phyloP scores from a whole-genome alignment of 2,797 vertebrate species.

The Parambassis ranga region DNA sequence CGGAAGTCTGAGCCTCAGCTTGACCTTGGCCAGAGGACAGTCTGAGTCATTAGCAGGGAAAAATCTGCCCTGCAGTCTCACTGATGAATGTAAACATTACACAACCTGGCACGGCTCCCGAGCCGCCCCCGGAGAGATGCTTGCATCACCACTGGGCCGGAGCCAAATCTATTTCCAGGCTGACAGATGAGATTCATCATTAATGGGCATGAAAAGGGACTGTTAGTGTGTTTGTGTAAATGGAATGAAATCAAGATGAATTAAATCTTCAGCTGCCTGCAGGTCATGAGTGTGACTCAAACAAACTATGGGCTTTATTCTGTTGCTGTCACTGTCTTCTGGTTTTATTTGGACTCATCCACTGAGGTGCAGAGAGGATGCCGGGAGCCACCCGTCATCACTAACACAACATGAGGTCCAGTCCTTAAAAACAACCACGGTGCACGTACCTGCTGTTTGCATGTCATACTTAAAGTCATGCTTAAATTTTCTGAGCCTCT shows the following conservation, averaged over 20 bases:
- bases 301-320: not conserved
- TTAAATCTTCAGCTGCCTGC: not conserved
- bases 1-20: slow-evolving; percentile 33
- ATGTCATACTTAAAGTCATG: too few species aligned
- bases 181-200: slow-evolving; percentile 27
- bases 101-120: slow-evolving; percentile 36
- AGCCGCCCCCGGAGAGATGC: slow-evolving; percentile 39
- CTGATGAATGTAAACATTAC: slow-evolving; percentile 56
- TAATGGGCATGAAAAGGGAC: slow-evolving; percentile 9
- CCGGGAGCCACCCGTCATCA: too few species aligned
- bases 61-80: slow-evolving; percentile 28
- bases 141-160: slow-evolving; percentile 13
- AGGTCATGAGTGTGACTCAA: not conserved
- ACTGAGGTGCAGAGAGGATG: too few species aligned
- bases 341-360: not conserved
- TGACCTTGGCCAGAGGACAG: slow-evolving; percentile 59
- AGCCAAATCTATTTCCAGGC: slow-evolving; percentile 50
- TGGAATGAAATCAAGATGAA: slow-evolving; percentile 2
- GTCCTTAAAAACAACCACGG: too few species aligned
- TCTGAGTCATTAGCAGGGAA: slow-evolving; percentile 52
- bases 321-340: not conserved
- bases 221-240: not conserved
- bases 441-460: too few species aligned
- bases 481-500: too few species aligned
- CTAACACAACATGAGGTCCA: too few species aligned